Evolutionary conservation across 2,888 invertebrate species (phyloP).

Genomic region (Girardia tigrina): DNA sequence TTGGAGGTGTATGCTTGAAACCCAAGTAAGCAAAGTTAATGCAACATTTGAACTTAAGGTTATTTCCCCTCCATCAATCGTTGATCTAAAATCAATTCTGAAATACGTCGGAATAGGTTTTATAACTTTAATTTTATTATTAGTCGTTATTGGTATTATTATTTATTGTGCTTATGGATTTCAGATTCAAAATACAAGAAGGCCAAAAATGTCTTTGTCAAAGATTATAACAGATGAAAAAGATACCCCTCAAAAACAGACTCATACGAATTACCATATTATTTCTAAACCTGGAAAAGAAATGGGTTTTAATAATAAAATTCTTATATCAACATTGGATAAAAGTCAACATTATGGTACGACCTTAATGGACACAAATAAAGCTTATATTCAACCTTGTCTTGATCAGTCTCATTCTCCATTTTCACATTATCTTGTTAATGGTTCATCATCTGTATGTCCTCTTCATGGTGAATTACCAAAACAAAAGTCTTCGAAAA

Average conservation of each 20-base stretch:
- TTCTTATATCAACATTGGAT: neutral
- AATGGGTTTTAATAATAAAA: neutral
- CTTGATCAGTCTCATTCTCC: neutral
- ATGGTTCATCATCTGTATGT: neutral
- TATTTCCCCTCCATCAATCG: neutral
- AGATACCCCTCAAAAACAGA: neutral
- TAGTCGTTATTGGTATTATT: slow-evolving; percentile 20
- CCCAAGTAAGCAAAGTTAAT: neutral
- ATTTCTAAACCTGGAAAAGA: slow-evolving; percentile 21
- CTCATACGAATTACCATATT: neutral
- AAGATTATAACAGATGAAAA: neutral
- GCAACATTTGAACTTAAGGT: slow-evolving; percentile 26
- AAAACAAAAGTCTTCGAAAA: neutral
- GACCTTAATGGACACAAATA: neutral
- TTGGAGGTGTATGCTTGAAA: slow-evolving; percentile 26
- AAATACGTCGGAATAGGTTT: slow-evolving; percentile 24
- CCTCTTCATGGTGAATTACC: neutral
- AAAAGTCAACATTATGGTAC: neutral
- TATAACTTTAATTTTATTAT: slow-evolving; percentile 13
- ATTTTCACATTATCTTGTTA: neutral
- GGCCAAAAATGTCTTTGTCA: neutral
- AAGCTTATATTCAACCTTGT: neutral
- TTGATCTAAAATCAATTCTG: slow-evolving; percentile 4
- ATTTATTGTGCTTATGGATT: slow-evolving; percentile 27
- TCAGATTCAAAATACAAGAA: neutral